These are phyloP conservation scores for Chromis chromis DNA, from an alignment of 2,797 vertebrate species.

Conservation along the genomic window DNA sequence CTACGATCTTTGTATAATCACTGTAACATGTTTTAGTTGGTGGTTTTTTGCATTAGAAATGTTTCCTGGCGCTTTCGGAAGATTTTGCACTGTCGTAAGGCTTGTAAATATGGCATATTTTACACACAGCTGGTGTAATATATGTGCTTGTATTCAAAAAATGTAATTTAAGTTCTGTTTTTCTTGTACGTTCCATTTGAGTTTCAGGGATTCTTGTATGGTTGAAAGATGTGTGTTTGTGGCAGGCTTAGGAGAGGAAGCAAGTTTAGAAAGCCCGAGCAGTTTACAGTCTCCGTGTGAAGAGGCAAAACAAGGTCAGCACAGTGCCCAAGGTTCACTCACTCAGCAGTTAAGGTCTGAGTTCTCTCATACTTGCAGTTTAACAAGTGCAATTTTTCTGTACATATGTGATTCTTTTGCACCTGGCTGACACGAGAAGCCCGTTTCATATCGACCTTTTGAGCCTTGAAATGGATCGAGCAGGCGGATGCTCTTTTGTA, in stretches of 20 bases:
- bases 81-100: slow-evolving; percentile 73
- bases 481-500: slow-evolving; percentile 46
- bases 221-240: slow-evolving; percentile 48
- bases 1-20: slow-evolving; percentile 65
- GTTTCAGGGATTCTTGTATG: slow-evolving; percentile 82
- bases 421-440: slow-evolving; percentile 43
- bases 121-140: slow-evolving; percentile 61
- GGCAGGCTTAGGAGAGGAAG: slow-evolving; percentile 29
- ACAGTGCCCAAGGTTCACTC: slow-evolving; percentile 36
- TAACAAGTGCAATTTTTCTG: slow-evolving; percentile 82
- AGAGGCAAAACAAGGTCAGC: slow-evolving; percentile 21
- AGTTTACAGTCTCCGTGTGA: slow-evolving; percentile 40
- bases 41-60: slow-evolving; percentile 41
- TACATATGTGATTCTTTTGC: slow-evolving; percentile 69
- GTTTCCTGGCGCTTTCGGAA: slow-evolving; percentile 48
- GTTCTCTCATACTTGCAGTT: slow-evolving; percentile 63
- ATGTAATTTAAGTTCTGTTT: slow-evolving; percentile 59
- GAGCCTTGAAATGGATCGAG: slow-evolving; percentile 62
- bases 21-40: slow-evolving; percentile 60
- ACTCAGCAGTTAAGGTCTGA: slow-evolving; percentile 42
- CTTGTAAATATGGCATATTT: slow-evolving; percentile 79
- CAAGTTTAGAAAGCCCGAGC: slow-evolving; percentile 15
- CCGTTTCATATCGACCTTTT: slow-evolving; percentile 44
- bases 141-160: slow-evolving; percentile 63
- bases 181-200: slow-evolving; percentile 67